Evolutionary conservation across 2,888 invertebrate species (phyloP), one percentile per base, ranked within the genome.

Genomic region (Lagria hirta): DNA sequence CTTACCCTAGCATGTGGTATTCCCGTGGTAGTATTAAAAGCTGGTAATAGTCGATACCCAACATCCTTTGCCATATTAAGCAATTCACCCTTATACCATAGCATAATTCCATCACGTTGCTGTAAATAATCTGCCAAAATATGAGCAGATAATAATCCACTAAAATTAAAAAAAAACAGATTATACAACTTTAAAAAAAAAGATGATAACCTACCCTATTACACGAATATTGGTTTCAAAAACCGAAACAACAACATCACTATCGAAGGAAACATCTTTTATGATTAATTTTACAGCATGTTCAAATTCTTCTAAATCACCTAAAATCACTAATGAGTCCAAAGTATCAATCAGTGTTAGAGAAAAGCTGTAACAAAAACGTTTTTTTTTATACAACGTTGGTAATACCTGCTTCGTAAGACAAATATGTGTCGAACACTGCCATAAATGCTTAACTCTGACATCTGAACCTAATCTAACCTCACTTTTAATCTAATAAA

Each of bases 161-260:
- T 91, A 65, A 16, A 73, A 54, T 49, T 34, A 2, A 20, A n/a
- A n/a, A n/a, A n/a, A n/a, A n/a, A n/a, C 13, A 11, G 17, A 23
- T 34, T 12, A 8, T 13, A 12, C 5, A 22, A 12, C 2, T 6
- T 30, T 32, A 27, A 27, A 13, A 30, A 4, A 14, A 11, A 13
- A 12, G 24, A 22, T 6, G n/a, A 8, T n/a, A 35, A 43, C 79
- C 79, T 72, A 92, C 86, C 98, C 98, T n/a, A 99, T 75, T 75
- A 99, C 86, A 56, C 98, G 79, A 58, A 99, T 99, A 70, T 98
- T 99, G 4, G 96, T 96, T 73, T 99, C 98, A 72, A 99, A 99
- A 3, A 99, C 93, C 0, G 97, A 97, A 4, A 99, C 97, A 36
- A 94, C 83, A 47, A 97, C 83, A 72, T 99, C 95, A 54, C 82